Evolutionary conservation across 2,888 invertebrate species (phyloP), one percentile per base, ranked within the genome.

Genomic region (Opisthograptis luteolata): DNA sequence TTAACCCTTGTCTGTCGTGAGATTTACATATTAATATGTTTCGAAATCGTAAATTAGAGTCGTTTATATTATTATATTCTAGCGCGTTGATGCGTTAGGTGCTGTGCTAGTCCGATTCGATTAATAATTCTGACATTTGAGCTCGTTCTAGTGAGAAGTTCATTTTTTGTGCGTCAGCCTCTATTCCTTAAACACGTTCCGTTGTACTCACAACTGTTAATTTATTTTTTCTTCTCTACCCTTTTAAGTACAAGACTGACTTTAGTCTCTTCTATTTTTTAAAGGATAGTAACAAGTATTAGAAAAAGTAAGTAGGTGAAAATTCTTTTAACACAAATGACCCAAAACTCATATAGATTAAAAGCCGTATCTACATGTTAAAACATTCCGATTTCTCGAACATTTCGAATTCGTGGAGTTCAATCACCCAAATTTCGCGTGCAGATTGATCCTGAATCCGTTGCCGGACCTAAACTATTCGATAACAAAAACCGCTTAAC

Each of bases 1-100:
- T 83, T 84, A 84, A 83, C 78, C 74, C 76, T 75, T 77, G 76
- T 76, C 76, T 66, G 70, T 64, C 22, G 35, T 51, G 55, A 76
- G 73, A 44, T 55, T 47, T 46, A 39, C 37, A 43, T 54, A 41
- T 39, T 46, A 40, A 39, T 35, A 36, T 32, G 32, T 45, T 35
- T 35, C 36, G 41, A 48, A 41, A 49, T 42, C 46, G 46, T 55
- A 51, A 57, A 57, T 54, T 48, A 76, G 43, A 64, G 64, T 62
- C 70, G 70, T 74, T 78, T 67, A 22, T 28, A n/a, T n/a, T n/a
- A n/a, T n/a, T n/a, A 56, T 44, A 62, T 64, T 58, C 56, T 56
- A 60, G 68, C 60, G 60, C 61, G 54, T 58, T 62, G 55, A 64
- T 61, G 62, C 64, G 61, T 51, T 66, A 68, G 69, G 62, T 74